Base-by-base conservation (phyloP, 2,113 vertebrate genomes). In the Ibidorhyncha struthersii region DNA sequence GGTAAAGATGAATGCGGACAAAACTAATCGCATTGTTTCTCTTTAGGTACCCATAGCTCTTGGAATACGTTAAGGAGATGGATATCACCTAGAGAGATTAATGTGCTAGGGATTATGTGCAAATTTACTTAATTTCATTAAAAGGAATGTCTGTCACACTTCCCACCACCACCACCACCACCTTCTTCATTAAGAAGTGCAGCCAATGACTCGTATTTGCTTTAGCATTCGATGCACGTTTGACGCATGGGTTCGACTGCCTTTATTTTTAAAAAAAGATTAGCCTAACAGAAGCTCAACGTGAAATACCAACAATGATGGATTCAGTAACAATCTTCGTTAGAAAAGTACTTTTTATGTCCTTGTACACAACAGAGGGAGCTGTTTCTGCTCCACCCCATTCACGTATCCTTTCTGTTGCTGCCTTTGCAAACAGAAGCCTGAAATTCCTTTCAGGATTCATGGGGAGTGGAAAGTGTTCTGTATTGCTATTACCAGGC, bases 1-100 rank as follows among this genome's bases (percentile, higher is more conserved):
- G 1, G 63, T 74, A 80, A 63, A 94, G 79, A 82, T 56, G 38
- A 93, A 97, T 4, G 45, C 26, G 40, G 82, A 86, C 56, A 93
- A 93, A 96, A 89, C 95, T 67, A 70, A 89, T 92, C 58, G 49
- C 55, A 66, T 32, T 86, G 71, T 89, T 95, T 84, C 85, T 90
- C 73, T 40, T 52, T 63, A 40, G 52, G 55, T 32, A 84, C 21
- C 19, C 41, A 21, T 6, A 59, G 29, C 40, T 96, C 69, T 82
- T 88, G n/a, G 58, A 90, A 61, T 56, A 20, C 0, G 1, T 38
- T 73, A 72, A 87, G 19, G 67, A 89, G 53, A 67, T 10, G 17
- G 10, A 26, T 47, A 70, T 58, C 74, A 52, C 40, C 10, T 26
- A 38, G 34, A 14, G 40, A 90, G 14, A 82, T 14, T 86, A 63